Evolutionary conservation across 1,140 invertebrate genomes (phyloP).

Genomic region (Drosophila varians): DNA sequence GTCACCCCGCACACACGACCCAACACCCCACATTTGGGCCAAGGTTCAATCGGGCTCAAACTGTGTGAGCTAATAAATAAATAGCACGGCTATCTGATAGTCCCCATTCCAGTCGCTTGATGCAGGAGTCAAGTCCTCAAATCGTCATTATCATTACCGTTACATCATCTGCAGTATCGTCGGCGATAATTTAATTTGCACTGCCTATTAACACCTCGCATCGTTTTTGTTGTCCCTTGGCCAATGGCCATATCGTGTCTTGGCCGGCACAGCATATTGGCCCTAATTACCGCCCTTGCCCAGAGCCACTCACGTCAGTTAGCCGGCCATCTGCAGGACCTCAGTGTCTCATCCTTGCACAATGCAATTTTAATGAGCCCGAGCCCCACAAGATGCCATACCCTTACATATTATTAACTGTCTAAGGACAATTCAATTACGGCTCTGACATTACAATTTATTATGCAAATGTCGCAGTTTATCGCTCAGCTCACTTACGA

Average conservation of each 20-base stretch:
- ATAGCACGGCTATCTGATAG: slow-evolving; percentile 51
- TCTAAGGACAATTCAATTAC: not conserved
- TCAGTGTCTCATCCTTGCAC: slow-evolving; percentile 8
- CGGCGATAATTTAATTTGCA: slow-evolving; percentile 75
- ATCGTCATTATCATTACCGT: slow-evolving; percentile 7
- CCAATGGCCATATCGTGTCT: slow-evolving; percentile 19
- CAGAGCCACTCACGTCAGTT: not conserved
- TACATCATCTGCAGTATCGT: slow-evolving; percentile 25
- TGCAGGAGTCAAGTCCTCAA: slow-evolving; percentile 8
- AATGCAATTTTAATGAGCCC: slow-evolving; percentile 70
- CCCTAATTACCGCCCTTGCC: slow-evolving; percentile 33
- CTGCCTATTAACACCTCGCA: slow-evolving; percentile 66
- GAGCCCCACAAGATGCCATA: slow-evolving; percentile 30
- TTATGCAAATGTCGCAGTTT: slow-evolving; percentile 54
- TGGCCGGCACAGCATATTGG: slow-evolving; percentile 21
- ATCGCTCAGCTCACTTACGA: not conserved
- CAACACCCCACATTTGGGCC: slow-evolving; percentile 27
- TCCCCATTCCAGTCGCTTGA: slow-evolving; percentile 15
- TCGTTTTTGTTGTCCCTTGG: slow-evolving; percentile 44
- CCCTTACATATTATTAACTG: slow-evolving; percentile 29
- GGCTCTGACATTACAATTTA: slow-evolving; percentile 30
- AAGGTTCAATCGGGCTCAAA: slow-evolving; percentile 48
- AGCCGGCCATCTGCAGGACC: slow-evolving; percentile 2
- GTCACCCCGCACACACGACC: slow-evolving; percentile 45
- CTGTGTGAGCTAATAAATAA: slow-evolving; percentile 69